A percentile compares a stretch with the other conserved stretches of the same genome.
Evolutionary conservation across 1,140 invertebrate genomes (phyloP).

Genomic region (Camponotus vicinus): DNA sequence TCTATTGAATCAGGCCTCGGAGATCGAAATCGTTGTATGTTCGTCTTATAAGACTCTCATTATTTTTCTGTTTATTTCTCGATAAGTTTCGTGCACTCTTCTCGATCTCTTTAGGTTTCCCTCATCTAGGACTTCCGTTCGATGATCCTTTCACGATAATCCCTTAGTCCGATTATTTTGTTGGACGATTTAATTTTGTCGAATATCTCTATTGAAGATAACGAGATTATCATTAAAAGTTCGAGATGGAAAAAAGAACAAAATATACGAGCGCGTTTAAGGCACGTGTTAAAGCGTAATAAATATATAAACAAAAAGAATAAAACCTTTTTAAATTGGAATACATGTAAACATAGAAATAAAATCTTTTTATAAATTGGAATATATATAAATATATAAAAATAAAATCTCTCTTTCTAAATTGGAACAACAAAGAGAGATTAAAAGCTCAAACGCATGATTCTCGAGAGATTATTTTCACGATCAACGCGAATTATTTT

Average conservation of each 20-base stretch:
- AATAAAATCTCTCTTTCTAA: neutral
- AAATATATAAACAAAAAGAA: neutral
- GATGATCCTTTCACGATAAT: slow-evolving; percentile 7
- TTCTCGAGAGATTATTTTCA: neutral
- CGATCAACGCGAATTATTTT: neutral
- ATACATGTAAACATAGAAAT: neutral
- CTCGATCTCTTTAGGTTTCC: slow-evolving; percentile 30
- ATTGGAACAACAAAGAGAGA: neutral
- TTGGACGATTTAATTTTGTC: neutral
- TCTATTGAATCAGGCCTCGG: slow-evolving; percentile 5
- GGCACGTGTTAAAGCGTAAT: neutral
- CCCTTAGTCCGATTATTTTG: slow-evolving; percentile 50
- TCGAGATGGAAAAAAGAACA: neutral
- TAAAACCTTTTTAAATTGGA: neutral
- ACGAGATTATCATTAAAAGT: neutral
- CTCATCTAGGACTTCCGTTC: slow-evolving; percentile 35
- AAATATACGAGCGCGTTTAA: neutral
- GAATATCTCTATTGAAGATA: neutral
- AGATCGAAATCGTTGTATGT: neutral
- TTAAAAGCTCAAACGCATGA: neutral
- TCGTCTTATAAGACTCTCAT: neutral
- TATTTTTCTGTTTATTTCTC: slow-evolving; percentile 4
- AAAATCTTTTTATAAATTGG: neutral
- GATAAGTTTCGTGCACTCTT: slow-evolving; percentile 63
- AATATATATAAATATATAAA: neutral